Base-by-base conservation (phyloP, 1,140 invertebrate genomes). In the Drosophila mauritiana region DNA sequence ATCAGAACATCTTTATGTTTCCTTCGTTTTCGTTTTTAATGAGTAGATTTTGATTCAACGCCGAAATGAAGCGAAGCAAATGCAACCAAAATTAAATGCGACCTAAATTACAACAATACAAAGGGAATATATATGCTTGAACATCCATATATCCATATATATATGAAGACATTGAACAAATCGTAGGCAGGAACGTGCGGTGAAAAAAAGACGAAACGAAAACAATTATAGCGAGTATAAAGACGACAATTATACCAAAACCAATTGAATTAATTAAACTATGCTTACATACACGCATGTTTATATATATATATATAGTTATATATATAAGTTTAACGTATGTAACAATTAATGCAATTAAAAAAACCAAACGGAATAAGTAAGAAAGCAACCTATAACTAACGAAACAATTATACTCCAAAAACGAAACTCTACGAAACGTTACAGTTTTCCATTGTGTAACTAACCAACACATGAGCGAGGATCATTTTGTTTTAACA, bases 131-230 rank as follows among this genome's bases (percentile, higher is more conserved):
- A 79, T 73, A 61, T 73, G 54, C 61, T 80, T 65, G 64, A 79
- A 78, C 42, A 78, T 76, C 64, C 49, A 65, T 68, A 89, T 70
- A 85, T 74, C 67, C 63, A 75, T 80, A 62, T 78, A 62, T 78
- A 77, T 82, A 80, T 85, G 84, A 90, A 88, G 67, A 80, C 63
- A 91, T 85, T 88, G 90, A 91, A 91, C 85, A 91, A 91, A 91
- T 91, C 90, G 88, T 92, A 92, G 91, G 91, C 91, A 92, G 91
- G 91, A 92, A 91, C 91, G 91, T 92, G 91, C 91, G 91, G 91
- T 92, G 91, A 90, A 90, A 90, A 79, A 74, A 61, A 58, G 74
- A 78, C 34, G 61, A 74, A 77, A 57, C 43, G 69, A 85, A 72
- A 78, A 86, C 82, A 86, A 86, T 86, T 86, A 88, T 84, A 84